Base-by-base conservation (phyloP, 2,113 vertebrate species). In the Corythaeola cristata region DNA sequence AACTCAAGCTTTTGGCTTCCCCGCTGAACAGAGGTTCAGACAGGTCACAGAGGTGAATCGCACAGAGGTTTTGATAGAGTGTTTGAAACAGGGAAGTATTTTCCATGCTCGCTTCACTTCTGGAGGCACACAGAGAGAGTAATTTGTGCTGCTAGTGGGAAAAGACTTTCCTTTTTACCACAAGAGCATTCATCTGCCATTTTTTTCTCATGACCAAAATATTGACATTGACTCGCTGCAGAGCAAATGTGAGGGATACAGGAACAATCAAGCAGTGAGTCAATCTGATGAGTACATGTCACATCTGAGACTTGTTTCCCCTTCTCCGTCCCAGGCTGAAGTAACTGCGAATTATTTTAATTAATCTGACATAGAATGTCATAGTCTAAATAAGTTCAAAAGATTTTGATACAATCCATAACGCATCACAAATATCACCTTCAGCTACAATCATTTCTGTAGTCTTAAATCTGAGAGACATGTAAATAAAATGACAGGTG, bases 271-370 rank as follows among this genome's bases (percentile, higher is more conserved):
- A 81, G 67, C 56, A 93, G 39, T 62, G 88, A 97, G 45, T 49
- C 23, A 96, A 62, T 20, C 47, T 87, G 79, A 93, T 95, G n/a
- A 94, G 47, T 87, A 39, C 49, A 95, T 86, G 97, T 97, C 76
- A 95, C 67, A 87, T 92, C 37, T 85, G 80, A 97, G 92, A 67
- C 27, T 58, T 86, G n/a, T 82, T 95, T 88, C 81, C 92, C 35
- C 83, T 75, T 88, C 86, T 91, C 66, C 16, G 64, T 53, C 78
- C 62, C 67, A 95, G 75, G 74, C 80, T 95, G 93, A 97, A 92
- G 75, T 92, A 96, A 96, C 64, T 91, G 85, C 90, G 83, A 97
- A 98, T 97, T 96, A 97, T 97, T 98, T 98, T 98, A 98, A 98
- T 98, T 98, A 97, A 97, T 97, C 94, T 97, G 85, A 75, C 96